Conservation (phyloP, 1,140 invertebrate genomes). For the Luehdorfia chinensis region DNA sequence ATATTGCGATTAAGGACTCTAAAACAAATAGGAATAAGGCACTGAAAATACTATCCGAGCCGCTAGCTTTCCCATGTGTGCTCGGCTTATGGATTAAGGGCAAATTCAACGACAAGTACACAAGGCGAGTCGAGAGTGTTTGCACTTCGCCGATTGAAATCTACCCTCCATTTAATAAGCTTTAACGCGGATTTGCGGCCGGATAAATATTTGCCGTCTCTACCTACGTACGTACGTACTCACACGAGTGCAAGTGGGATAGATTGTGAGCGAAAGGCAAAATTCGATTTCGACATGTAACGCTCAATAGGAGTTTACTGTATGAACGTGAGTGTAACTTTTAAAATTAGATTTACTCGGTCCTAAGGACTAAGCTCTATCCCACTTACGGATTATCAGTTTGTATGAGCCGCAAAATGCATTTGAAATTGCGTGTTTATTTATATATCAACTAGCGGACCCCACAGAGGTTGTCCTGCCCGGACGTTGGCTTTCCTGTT, state of each 20-base stretch:
- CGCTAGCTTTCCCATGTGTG: neutral
- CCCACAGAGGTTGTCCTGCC: no score
- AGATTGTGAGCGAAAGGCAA: no score
- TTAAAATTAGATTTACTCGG: neutral
- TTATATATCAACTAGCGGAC: no score
- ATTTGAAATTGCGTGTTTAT: no score
- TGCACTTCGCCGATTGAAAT: slow-evolving; percentile 24
- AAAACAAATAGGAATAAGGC: no score
- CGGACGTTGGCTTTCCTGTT: no score
- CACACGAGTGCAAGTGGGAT: no score
- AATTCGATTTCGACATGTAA: slow-evolving; percentile 4
- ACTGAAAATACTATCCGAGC: no score
- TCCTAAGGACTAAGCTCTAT: no score
- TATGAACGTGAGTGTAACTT: slow-evolving; percentile 7
- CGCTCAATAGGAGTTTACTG: slow-evolving; percentile 4
- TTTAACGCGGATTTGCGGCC: slow-evolving; percentile 10
- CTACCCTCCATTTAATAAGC: slow-evolving; percentile 26
- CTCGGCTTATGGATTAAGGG: slow-evolving; percentile 5
- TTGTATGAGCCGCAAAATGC: no score
- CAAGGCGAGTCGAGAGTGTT: slow-evolving; percentile 8
- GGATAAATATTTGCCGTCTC: neutral
- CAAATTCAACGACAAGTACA: slow-evolving; percentile 10
- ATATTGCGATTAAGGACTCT: no score
- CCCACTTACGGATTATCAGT: no score
- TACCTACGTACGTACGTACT: neutral